These are phyloP conservation scores for Hecatera dysodea DNA, from an alignment of 2,888 invertebrate genomes.

Conservation along the genomic window DNA sequence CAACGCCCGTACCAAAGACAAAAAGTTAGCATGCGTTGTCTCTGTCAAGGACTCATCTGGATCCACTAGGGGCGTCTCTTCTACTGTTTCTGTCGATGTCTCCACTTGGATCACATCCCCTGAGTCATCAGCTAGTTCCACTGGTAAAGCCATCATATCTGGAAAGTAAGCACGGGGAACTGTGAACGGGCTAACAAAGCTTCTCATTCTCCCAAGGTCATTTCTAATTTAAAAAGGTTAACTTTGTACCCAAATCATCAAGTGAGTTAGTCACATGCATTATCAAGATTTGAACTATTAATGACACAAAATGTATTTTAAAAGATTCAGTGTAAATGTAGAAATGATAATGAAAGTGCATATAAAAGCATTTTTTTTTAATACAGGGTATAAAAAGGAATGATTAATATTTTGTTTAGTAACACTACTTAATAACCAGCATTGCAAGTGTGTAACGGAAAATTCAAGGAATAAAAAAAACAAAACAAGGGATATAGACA, in stretches of 20 bases:
- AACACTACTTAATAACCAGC: neutral
- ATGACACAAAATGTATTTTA: neutral
- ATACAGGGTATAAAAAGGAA: neutral
- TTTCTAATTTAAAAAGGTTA: neutral
- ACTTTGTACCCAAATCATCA: neutral
- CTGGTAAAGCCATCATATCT: slow-evolving; percentile 95
- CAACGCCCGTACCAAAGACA: slow-evolving; percentile 96
- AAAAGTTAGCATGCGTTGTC: slow-evolving; percentile 96
- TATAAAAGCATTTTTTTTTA: slow-evolving; percentile 5
- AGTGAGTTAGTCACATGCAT: slow-evolving; percentile 24
- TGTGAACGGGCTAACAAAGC: neutral
- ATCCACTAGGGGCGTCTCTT: slow-evolving; percentile 67
- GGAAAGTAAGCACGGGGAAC: slow-evolving; percentile 43
- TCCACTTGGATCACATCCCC: slow-evolving; percentile 82
- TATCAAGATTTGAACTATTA: neutral
- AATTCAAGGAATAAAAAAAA: neutral
- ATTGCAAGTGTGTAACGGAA: neutral
- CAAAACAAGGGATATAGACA: neutral
- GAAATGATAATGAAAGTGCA: slow-evolving; percentile 8
- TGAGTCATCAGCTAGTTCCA: slow-evolving; percentile 93
- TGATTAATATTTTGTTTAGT: neutral
- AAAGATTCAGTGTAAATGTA: neutral
- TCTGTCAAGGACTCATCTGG: slow-evolving; percentile 92
- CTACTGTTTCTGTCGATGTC: slow-evolving; percentile 71
- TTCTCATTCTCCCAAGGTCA: neutral